Evolutionary conservation across 2,888 invertebrate genomes (phyloP).

Genomic region (Heliconius erato): DNA sequence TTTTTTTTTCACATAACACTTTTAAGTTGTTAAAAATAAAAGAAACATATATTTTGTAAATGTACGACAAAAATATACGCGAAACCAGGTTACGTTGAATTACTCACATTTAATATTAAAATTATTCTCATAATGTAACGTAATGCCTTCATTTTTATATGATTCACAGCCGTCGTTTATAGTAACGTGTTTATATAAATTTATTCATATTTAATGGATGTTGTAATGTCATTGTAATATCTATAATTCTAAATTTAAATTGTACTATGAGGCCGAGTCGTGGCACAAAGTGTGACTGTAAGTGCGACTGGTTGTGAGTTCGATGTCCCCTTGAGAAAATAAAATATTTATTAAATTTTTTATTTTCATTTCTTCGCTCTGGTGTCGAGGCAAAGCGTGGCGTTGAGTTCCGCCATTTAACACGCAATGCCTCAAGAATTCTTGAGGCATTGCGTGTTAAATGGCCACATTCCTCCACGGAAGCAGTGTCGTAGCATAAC

Average conservation of each 20-base stretch:
- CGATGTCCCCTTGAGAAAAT: neutral
- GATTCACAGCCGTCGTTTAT: constrained; percentile 2
- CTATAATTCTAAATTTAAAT: constrained; percentile 6
- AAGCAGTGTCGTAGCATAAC: no score
- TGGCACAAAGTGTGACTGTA: neutral
- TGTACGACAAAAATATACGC: neutral
- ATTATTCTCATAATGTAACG: constrained; percentile 8
- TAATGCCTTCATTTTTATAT: constrained; percentile 13
- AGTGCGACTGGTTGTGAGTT: neutral
- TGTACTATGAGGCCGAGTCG: neutral
- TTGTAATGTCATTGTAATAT: neutral
- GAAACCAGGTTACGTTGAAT: neutral
- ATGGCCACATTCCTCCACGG: no score
- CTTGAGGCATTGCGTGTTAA: no score
- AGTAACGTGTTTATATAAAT: constrained; percentile 2
- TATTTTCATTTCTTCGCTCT: no score
- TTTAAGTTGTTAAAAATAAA: neutral
- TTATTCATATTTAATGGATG: constrained; percentile 8
- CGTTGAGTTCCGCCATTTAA: no score
- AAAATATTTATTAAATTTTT: neutral
- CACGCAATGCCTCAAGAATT: no score
- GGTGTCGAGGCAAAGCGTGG: no score
- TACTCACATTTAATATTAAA: neutral
- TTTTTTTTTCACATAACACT: neutral
- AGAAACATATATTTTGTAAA: neutral